Conservation (phyloP, 2,797 vertebrate genomes). For the Onychomys leucogaster region DNA sequence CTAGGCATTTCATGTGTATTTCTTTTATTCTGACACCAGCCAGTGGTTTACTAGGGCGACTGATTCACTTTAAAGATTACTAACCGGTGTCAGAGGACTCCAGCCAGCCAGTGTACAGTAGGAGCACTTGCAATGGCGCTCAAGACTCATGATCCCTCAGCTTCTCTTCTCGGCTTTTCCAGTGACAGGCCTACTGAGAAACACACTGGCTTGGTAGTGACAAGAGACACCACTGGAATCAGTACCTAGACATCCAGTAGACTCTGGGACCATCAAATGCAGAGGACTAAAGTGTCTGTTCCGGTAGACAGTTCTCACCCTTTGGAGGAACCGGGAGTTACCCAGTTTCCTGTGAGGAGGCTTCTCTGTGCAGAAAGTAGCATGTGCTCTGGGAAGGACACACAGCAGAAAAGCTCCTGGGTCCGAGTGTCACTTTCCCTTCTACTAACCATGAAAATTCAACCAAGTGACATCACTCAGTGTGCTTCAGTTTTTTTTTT, state of each 20-base stretch:
- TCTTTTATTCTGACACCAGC: background rate
- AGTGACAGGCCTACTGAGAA: background rate
- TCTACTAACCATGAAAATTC: background rate
- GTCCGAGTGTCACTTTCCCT: background rate
- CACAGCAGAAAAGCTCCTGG: accelerated
- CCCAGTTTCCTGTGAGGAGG: too few species aligned
- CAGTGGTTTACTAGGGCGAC: background rate
- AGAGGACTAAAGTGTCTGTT: background rate
- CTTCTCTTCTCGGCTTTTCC: background rate
- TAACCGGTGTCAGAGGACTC: background rate
- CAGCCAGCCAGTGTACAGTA: background rate
- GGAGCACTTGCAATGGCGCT: background rate
- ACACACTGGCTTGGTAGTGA: background rate
- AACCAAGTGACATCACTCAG: background rate
- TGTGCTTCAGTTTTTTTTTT: background rate
- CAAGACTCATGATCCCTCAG: background rate
- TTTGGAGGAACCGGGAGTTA: background rate
- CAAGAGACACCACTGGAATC: background rate
- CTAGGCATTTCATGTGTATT: background rate
- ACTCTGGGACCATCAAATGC: background rate
- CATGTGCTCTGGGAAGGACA: background rate
- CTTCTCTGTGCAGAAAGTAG: background rate
- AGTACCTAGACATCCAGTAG: background rate
- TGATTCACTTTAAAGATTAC: background rate
- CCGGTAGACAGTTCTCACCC: background rate